Base-by-base conservation (phyloP, 1,140 invertebrate genomes). In the Philopotamus ludificatus region DNA sequence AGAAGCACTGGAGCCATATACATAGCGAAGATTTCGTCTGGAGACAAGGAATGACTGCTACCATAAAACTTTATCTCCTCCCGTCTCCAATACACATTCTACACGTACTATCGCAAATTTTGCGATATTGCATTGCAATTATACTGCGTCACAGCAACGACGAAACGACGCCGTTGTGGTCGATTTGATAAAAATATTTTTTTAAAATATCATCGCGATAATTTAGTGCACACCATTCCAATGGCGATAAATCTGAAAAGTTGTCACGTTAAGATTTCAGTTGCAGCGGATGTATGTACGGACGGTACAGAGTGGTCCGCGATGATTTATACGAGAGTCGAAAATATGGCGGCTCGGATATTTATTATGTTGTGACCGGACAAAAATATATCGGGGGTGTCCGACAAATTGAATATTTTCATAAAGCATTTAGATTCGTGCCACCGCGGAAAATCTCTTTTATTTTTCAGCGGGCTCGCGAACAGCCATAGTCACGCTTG, bases 21-120 rank as follows among this genome's bases (percentile, higher is more conserved):
- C 4, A 47, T 16, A 47, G 10, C 18, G 4, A 47, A 47, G 44
- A 47, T 47, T 47, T 47, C 44, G 18, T 47, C 18, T 20, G 10
- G 44, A 47, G 44, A 47, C 44, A 47, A 47, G 44, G 18, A 16
- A 47, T 34, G 28, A 34, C 28, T 34, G 12, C 28, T 47, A 47
- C 44, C 44, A 47, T 15, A 7, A 47, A 47, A 47, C 44, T 47
- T 47, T 47, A 47, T 47, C 44, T 15, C 18, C 44, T 16, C 18
- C 3, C 10, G 10, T 9, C 10, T 16, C 4, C 10, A 47, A 16
- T 47, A 15, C 18, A 47, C 18, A 8, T 47, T 8, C 44, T 7
- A 34, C n/a, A n/a, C n/a, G n/a, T n/a, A n/a, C n/a, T n/a, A n/a
- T n/a, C n/a, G n/a, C 12, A 34, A 34, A 34, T 34, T 34, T 7